A percentile compares a stretch with the other conserved stretches of the same genome.
phyloP scores from a whole-genome alignment of 2,113 vertebrate species.

The Rhodinocichla rosea region DNA sequence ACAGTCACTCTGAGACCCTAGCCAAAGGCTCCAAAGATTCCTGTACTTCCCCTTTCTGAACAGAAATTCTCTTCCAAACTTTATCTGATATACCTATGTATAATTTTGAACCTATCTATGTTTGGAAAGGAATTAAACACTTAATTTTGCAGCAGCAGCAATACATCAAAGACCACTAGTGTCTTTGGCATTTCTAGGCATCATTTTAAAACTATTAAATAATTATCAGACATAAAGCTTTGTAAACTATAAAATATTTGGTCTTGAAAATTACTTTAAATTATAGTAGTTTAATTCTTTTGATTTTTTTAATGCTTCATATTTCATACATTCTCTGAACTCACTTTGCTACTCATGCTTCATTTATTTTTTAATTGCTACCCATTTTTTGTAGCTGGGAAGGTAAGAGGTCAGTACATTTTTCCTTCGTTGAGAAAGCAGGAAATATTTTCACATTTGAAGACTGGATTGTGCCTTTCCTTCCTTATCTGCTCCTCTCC shows the following conservation, averaged over 20 bases:
- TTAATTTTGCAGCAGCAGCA: not conserved
- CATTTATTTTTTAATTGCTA: not conserved
- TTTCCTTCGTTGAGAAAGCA: not conserved
- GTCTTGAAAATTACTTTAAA: not conserved
- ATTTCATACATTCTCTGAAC: not conserved
- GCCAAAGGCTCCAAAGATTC: not conserved
- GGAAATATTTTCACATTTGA: not conserved
- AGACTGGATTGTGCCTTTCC: not conserved
- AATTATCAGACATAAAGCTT: not conserved
- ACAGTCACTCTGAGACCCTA: not conserved
- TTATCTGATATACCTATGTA: not conserved
- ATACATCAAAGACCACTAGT: not conserved
- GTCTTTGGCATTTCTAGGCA: not conserved
- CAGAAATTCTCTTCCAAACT: not conserved
- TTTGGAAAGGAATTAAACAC: not conserved
- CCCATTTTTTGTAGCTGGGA: not conserved
- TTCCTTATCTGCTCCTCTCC: not conserved
- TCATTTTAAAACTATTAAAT: not conserved
- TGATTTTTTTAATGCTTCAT: not conserved
- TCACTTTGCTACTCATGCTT: not conserved
- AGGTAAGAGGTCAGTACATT: not conserved
- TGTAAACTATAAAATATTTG: not conserved
- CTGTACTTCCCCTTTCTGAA: not conserved
- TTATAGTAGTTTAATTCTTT: not conserved
- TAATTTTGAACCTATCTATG: not conserved